Evolutionary conservation across 2,888 invertebrate species (phyloP).

Genomic region (Stenotaenia linearis): DNA sequence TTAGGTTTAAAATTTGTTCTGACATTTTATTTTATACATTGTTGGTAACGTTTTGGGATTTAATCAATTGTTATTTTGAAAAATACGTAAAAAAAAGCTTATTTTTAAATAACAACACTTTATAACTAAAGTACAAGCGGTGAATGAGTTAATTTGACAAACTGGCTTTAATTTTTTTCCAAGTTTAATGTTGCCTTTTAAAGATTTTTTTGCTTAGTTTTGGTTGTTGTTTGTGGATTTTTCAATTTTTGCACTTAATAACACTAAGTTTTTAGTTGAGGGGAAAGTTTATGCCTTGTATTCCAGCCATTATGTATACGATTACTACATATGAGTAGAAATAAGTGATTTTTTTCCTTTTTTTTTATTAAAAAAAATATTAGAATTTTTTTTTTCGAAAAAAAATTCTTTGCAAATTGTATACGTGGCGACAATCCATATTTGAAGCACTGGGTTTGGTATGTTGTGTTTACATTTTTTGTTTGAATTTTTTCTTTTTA

Average conservation of each 20-base stretch:
- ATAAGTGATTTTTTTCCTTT: neutral
- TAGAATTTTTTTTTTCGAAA: neutral
- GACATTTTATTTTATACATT: no score
- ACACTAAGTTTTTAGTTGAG: neutral
- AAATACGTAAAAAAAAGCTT: neutral
- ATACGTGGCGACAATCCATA: slow-evolving; percentile 24
- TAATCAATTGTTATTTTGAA: no score
- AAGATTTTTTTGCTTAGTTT: neutral
- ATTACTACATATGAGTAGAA: slow-evolving; percentile 3
- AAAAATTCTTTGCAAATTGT: neutral
- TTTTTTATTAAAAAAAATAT: neutral
- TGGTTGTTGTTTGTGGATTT: neutral
- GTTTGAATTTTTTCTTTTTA: neutral
- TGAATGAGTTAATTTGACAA: neutral
- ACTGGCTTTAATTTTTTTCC: neutral
- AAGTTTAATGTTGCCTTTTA: neutral
- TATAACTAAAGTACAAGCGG: neutral
- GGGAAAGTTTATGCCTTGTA: slow-evolving; percentile 21
- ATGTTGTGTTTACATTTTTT: neutral
- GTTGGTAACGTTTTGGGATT: no score
- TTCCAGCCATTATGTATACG: slow-evolving; percentile 26
- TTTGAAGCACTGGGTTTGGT: neutral
- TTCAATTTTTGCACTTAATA: neutral
- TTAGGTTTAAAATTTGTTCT: no score
- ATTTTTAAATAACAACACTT: neutral